Evolutionary conservation across 1,140 invertebrate species (phyloP), one percentile per base, ranked within the genome.

Genomic region (Drosophila sulfurigaster): DNA sequence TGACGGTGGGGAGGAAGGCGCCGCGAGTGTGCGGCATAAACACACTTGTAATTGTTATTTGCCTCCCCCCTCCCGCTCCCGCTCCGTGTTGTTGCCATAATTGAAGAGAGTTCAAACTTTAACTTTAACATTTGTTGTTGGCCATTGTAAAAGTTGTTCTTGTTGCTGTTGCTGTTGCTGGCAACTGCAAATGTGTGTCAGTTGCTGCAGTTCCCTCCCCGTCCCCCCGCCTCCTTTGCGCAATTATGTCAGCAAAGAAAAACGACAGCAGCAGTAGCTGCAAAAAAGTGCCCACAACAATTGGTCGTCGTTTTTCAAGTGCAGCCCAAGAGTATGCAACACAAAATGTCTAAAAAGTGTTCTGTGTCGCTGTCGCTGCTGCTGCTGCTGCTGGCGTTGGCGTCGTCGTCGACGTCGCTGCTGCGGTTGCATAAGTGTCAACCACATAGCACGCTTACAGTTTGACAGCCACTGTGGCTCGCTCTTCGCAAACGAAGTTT

Each of bases 381-480:
- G 15, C 38, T 11, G 10, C 5, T 46, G 16, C 13, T 20, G 64
- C 13, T 38, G 38, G 10, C 10, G 52, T 58, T 13, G 28, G 25
- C 48, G 74, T 41, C 10, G 49, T n/a, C 41, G 45, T 11, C 20
- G 49, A n/a, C 13, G 58, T 25, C 35, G 60, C 16, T 69, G 51
- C 69, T 80, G 82, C 70, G 77, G 82, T 87, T 87, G 82, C 82
- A 87, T 87, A 87, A 87, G 82, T 87, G 82, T 82, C 77, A 88
- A 79, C 75, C 75, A 69, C 79, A 75, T 66, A 48, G 68, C 69
- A 77, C 73, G 69, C 78, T 41, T 60, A 79, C 83, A 87, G 82
- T 87, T 87, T 80, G 73, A 69, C 46, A 88, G 75, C n/a, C 46
- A 72, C 64, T 49, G 60, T 4, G n/a, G 30, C 46, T 10, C 20